Percentiles rank a stretch among this genome's conserved stretches.
Conservation (phyloP, 1,140 invertebrate genomes). For the Druon quercuslanigerum region DNA sequence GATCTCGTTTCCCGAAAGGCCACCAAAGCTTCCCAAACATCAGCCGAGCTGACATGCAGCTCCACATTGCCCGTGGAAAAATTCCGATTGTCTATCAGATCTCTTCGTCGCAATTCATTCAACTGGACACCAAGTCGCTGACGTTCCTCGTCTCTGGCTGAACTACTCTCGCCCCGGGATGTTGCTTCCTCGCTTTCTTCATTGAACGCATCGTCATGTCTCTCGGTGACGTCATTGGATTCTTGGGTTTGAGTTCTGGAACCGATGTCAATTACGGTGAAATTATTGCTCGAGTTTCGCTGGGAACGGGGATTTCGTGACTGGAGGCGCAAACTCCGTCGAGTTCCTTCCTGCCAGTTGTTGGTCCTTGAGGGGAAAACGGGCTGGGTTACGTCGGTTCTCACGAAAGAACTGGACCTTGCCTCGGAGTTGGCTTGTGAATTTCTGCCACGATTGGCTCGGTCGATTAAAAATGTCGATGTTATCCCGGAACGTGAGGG, state of each 20-base stretch:
- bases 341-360: slow-evolving; percentile 55
- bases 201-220: slow-evolving; percentile 38
- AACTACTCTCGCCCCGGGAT: slow-evolving; percentile 32
- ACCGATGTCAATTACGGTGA: slow-evolving; percentile 51
- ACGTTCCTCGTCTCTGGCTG: slow-evolving; percentile 43
- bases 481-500: slow-evolving; percentile 61
- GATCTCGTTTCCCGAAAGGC: slow-evolving; percentile 80
- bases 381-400: slow-evolving; percentile 50
- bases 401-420: slow-evolving; percentile 49
- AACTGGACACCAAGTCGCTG: slow-evolving; percentile 37
- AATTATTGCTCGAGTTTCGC: slow-evolving; percentile 49
- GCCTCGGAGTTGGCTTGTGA: slow-evolving; percentile 47
- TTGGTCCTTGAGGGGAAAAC: slow-evolving; percentile 49
- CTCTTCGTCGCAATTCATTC: slow-evolving; percentile 52
- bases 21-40: slow-evolving; percentile 82
- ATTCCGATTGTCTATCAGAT: slow-evolving; percentile 57
- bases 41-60: slow-evolving; percentile 74
- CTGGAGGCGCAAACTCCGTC: slow-evolving; percentile 42
- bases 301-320: slow-evolving; percentile 46
- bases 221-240: slow-evolving; percentile 30
- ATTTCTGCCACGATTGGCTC: slow-evolving; percentile 54
- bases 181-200: slow-evolving; percentile 43
- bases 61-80: slow-evolving; percentile 68
- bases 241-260: slow-evolving; percentile 42
- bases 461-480: slow-evolving; percentile 65